Evolutionary conservation across 2,888 invertebrate species (phyloP), one percentile per base, ranked within the genome.

Genomic region (Sepiola atlantica): DNA sequence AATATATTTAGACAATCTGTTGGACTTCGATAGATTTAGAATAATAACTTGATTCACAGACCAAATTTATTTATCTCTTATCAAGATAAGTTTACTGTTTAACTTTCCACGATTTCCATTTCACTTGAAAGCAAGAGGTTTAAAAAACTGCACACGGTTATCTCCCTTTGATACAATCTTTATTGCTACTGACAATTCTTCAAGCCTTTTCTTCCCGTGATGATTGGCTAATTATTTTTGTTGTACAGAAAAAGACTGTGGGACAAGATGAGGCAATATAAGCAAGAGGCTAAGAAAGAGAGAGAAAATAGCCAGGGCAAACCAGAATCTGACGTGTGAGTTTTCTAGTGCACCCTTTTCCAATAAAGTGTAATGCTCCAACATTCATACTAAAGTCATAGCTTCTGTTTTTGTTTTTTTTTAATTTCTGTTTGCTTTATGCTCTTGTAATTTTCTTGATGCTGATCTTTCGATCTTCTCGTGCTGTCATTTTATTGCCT

Each of bases 181-280:
- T 77, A 14, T 32, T 77, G n/a, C n/a, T 32, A n/a, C n/a, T n/a
- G n/a, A 14, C 28, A 77, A 45, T 45, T 8, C 45, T 77, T 77
- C 10, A 77, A 77, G 16, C 77, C 28, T 12, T 77, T 77, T 77
- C 77, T 77, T 32, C 21, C 77, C 32, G 45, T 77, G 77, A 77
- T 77, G 77, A 77, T 77, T 77, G 77, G 77, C 14, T 77, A 14
- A 12, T 77, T 77, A 77, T 77, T 77, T 77, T 61, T 61, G 61
- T 61, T 77, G 77, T 55, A 92, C 92, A 92, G 92, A 92, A 92
- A 92, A 92, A 92, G 92, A 35, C 92, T 92, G n/a, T 92, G 92
- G 92, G 92, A 92, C 92, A n/a, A 55, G 55, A 55, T 55, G 45
- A 45, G 28, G 32, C 45, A 92, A 55, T 54, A 92, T 55, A 55